Evolutionary conservation across 2,113 vertebrate species (phyloP).

Genomic region (Bos javanicus): DNA sequence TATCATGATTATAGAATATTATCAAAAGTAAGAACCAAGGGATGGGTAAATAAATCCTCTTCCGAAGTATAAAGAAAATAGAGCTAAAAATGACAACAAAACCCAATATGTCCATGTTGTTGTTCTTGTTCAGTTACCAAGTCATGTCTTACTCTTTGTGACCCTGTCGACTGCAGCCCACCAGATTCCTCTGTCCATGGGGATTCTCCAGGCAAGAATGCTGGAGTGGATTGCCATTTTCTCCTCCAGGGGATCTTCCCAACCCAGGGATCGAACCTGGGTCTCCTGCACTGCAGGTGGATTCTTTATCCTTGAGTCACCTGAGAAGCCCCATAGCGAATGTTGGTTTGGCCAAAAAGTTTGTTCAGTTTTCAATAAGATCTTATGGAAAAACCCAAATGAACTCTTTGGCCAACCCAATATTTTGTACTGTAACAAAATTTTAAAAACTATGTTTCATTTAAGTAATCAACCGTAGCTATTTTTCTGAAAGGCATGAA

Average conservation of each 20-base stretch:
- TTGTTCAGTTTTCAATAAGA: neutral
- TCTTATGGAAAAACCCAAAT: neutral
- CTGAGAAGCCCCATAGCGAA: neutral
- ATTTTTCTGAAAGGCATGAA: neutral
- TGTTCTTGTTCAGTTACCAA: neutral
- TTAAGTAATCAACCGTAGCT: neutral
- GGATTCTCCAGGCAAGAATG: neutral
- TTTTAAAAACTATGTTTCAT: neutral
- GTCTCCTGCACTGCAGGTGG: neutral
- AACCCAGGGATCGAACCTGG: neutral
- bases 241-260: neutral
- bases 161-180: neutral
- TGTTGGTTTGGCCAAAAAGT: neutral
- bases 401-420: neutral
- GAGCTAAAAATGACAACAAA: neutral
- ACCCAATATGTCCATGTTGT: neutral
- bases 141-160: neutral
- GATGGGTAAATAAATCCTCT: rapidly evolving
- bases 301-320: neutral
- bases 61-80: neutral
- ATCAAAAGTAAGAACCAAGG: neutral
- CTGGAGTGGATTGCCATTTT: neutral
- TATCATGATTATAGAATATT: neutral
- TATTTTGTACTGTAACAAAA: neutral
- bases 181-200: neutral